Base-by-base conservation (phyloP, 2,113 vertebrate species). In the Xenopus borealis region DNA sequence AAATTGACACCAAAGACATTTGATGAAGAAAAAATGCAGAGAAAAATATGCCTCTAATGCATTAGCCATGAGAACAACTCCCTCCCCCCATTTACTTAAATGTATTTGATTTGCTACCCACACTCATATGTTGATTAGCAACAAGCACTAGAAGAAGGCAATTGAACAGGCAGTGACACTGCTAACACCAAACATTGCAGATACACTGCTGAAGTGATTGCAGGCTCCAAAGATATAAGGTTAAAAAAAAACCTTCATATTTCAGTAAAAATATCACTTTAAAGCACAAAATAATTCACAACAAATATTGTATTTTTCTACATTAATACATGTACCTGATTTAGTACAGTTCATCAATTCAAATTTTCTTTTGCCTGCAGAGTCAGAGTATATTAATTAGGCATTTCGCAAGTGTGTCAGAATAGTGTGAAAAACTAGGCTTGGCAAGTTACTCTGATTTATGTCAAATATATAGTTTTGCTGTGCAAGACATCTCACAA, bases 341-440 rank as follows among this genome's bases (percentile, higher is more conserved):
- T 50, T 61, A 64, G 74, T 57, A 10, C 50, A 64, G 67, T 63
- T 77, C 61, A 64, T 77, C 47, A 77, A 64, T 70, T 70, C 47
- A 77, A 46, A 57, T 77, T 77, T 70, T 77, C 70, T 77, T 40
- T 77, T 77, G 69, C 40, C 59, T 62, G 57, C 45, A 30, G 44
- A 77, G 59, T 64, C 52, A 45, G 66, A 46, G 61, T 70, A 64
- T 70, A 70, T 70, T 75, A 75, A 75, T 75, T 70, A 77, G 63
- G 67, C 64, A 10, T 50, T 33, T n/a, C 13, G 23, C 16, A 45
- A 70, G 52, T 58, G 18, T 27, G 40, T 58, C 40, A 23, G 16
- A 52, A 23, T 50, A 70, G 69, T 44, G 59, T 18, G 50, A 27
- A 50, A 77, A 70, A 70, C 59, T 47, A 55, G 23, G 23, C 23